A percentile compares a stretch with the other conserved stretches of the same genome.
phyloP scores from a whole-genome alignment of 2,888 invertebrate species.

The Habroteleia sp. region DNA sequence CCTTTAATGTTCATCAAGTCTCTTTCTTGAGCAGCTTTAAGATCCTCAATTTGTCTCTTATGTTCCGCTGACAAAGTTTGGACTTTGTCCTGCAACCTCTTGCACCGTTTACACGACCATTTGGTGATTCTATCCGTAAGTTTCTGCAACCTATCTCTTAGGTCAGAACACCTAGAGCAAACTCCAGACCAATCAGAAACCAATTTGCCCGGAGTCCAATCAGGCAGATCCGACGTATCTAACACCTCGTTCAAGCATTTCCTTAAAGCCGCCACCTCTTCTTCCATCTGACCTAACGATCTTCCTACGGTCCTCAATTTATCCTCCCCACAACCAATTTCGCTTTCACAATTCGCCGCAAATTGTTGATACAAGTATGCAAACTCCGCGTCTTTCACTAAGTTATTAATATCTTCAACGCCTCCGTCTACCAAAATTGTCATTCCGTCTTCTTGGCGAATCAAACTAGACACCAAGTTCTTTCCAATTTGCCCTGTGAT shows the following conservation, averaged over 20 bases:
- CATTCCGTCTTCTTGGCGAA: conserved; percentile 76
- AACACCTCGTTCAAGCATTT: conserved; percentile 68
- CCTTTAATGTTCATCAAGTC: conserved; percentile 78
- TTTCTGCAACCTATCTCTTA: conserved; percentile 83
- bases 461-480: conserved; percentile 76
- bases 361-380: conserved; percentile 85
- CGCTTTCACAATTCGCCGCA: conserved; percentile 83
- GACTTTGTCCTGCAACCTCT: conserved; percentile 81
- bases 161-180: conserved; percentile 83
- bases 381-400: conserved; percentile 86
- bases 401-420: conserved; percentile 78
- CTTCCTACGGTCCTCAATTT: conserved; percentile 71
- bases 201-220: conserved; percentile 66
- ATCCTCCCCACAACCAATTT: conserved; percentile 70
- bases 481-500: conserved; percentile 68
- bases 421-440: conserved; percentile 69
- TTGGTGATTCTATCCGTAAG: conserved; percentile 75
- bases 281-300: conserved; percentile 77
- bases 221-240: conserved; percentile 50
- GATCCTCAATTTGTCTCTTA: conserved; percentile 77
- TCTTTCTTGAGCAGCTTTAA: conserved; percentile 82
- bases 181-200: conserved; percentile 81
- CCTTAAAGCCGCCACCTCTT: conserved; percentile 77
- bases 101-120: conserved; percentile 81
- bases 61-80: conserved; percentile 79